Base-by-base conservation (phyloP, 2,888 invertebrate species). In the Pyrocoelia pectoralis region DNA sequence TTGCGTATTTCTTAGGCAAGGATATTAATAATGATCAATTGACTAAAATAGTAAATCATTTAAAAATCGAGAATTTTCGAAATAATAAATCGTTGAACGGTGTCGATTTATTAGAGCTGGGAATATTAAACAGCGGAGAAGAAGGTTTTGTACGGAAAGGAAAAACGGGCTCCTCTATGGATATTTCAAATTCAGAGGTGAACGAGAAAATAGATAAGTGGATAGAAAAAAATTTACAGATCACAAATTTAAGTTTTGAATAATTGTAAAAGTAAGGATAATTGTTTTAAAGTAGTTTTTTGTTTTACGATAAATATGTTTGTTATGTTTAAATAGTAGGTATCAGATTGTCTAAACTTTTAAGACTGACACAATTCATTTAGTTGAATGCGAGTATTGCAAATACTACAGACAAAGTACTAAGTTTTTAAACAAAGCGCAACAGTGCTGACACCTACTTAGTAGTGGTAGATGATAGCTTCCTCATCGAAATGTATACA, bases 61-160 rank as follows among this genome's bases (percentile, higher is more conserved):
- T 96, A 63, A 86, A 88, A 73, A 93, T 97, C 67, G 85, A 89
- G 8, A 92, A 88, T 77, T 97, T 97, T 82, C 89, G 90, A 68
- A 85, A 87, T 10, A 96, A 96, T 81, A 86, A 88, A 50, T 89
- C 91, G 4, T 90, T 94, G 0, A 95, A 96, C 76, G 86, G 84
- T 52, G 86, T 89, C 61, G 84, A 87, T 51, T 83, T 91, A 76
- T 84, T 83, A 70, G 84, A 86, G 0, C 83, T 89, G 2, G 88
- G 88, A 1, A 84, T 92, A 9, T 79, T 86, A 1, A 83, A 84
- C 50, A 77, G 82, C 0, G 85, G 84, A 1, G 88, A 88, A 73
- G 84, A 86, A 56, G 83, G 81, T 1, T 93, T 92, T 73, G 87
- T 93, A 0, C 82, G 90, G 69, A 87, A 87, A 77, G 93, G 92